Conservation (phyloP, 1,140 invertebrate species). For the Cecropterus lyciades region DNA sequence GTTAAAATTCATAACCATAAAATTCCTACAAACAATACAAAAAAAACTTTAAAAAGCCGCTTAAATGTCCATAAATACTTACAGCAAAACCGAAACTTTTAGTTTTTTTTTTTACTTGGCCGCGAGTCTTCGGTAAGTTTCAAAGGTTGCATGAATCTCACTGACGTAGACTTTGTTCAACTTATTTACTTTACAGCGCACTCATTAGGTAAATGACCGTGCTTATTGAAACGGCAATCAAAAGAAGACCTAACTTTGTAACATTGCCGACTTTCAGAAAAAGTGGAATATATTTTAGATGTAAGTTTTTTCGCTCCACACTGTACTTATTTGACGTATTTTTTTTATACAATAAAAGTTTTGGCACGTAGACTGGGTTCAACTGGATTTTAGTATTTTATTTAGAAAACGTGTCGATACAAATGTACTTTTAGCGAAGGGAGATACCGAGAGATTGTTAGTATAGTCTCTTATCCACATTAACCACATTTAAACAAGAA, state of each 20-base stretch:
- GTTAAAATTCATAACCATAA: too few relatives aligned
- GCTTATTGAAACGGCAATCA: slow-evolving; percentile 69
- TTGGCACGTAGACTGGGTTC: slow-evolving; percentile 1
- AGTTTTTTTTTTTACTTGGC: slow-evolving; percentile 48
- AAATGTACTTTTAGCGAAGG: neutral
- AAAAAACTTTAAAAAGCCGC: too few relatives aligned
- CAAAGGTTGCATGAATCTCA: slow-evolving; percentile 66
- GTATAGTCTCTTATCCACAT: too few relatives aligned
- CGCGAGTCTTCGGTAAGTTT: slow-evolving; percentile 51
- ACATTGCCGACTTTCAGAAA: slow-evolving; percentile 12
- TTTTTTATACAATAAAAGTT: neutral
- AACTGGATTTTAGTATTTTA: slow-evolving; percentile 2
- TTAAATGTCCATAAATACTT: neutral
- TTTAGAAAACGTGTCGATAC: neutral
- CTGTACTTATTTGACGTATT: neutral
- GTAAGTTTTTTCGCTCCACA: neutral
- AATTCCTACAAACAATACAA: too few relatives aligned
- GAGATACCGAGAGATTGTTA: too few relatives aligned
- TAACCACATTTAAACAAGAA: too few relatives aligned
- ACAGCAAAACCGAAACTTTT: slow-evolving; percentile 44
- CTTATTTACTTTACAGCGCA: slow-evolving; percentile 72
- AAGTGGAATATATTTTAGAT: neutral
- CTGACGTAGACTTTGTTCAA: slow-evolving; percentile 70
- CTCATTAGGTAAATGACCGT: slow-evolving; percentile 77
- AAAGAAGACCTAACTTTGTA: slow-evolving; percentile 48